These are phyloP conservation scores for Psilopogon haemacephalus DNA, from an alignment of 2,113 vertebrate species.

Conservation along the genomic window DNA sequence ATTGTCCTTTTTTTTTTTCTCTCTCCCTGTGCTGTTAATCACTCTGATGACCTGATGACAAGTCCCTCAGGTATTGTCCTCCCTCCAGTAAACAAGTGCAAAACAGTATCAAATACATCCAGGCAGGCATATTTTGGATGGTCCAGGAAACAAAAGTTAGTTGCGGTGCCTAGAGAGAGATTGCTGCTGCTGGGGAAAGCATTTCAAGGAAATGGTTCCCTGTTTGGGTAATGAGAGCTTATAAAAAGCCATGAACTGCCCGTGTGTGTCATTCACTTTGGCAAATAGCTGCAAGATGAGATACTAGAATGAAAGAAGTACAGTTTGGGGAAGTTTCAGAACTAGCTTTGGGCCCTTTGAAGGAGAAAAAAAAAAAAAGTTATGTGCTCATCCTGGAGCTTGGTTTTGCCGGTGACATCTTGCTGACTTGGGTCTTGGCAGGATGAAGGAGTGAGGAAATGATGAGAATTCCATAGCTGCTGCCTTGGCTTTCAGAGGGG, in stretches of 20 bases:
- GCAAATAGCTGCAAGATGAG: slow-evolving; percentile 62
- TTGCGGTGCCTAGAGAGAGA: slow-evolving; percentile 16
- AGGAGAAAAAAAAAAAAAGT: slow-evolving; percentile 29
- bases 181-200: slow-evolving; percentile 9
- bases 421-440: slow-evolving; percentile 61
- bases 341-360: slow-evolving; percentile 40
- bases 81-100: slow-evolving; percentile 2
- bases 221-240: slow-evolving; percentile 61
- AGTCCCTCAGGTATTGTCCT: slow-evolving; percentile 27
- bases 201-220: slow-evolving; percentile 58
- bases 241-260: slow-evolving; percentile 59
- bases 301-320: slow-evolving; percentile 51
- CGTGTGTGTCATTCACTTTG: slow-evolving; percentile 55
- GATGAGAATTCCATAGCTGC: slow-evolving; percentile 72
- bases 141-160: not conserved
- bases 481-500: slow-evolving; percentile 21
- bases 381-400: slow-evolving; percentile 55
- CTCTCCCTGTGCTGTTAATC: not conserved
- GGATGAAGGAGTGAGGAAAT: slow-evolving; percentile 75
- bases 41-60: not conserved
- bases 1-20: not conserved
- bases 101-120: not conserved
- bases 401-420: slow-evolving; percentile 30
- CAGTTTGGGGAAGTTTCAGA: slow-evolving; percentile 33
- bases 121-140: not conserved